Conservation (phyloP, 2,797 vertebrate species). For the Limnodromus scolopaceus region DNA sequence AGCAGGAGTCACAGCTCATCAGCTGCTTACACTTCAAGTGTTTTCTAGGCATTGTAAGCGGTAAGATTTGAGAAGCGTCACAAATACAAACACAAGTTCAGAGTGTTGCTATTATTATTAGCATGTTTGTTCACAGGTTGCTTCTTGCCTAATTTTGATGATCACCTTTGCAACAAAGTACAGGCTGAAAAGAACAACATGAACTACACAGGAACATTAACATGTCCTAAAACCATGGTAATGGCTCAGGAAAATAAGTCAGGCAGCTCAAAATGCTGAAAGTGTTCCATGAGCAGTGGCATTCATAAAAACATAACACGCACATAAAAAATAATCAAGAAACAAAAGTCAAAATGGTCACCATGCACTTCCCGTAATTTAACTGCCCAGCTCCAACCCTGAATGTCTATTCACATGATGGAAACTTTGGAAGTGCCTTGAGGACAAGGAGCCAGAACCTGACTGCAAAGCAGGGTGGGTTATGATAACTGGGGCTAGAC, state of each 20-base stretch:
- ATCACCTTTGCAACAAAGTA: neutral
- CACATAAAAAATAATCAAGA: neutral
- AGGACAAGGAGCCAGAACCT: neutral
- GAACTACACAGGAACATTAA: neutral
- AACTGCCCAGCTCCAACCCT: neutral
- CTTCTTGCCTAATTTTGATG: neutral
- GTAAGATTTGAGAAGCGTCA: neutral
- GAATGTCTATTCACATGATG: neutral
- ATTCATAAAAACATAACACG: neutral
- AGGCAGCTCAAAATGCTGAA: neutral
- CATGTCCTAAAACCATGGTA: neutral
- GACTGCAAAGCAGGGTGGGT: neutral
- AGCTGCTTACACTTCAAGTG: neutral
- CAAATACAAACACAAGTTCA: neutral
- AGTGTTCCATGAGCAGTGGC: neutral
- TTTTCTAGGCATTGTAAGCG: neutral
- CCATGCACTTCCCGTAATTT: fast-evolving
- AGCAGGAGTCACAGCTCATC: conserved; percentile 32
- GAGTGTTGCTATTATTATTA: neutral
- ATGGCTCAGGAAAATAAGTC: neutral
- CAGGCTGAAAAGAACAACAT: neutral
- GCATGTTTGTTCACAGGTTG: neutral
- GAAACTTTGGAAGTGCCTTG: neutral
- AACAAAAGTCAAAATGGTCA: neutral
- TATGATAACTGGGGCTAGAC: neutral